Evolutionary conservation across 2,113 vertebrate species (phyloP).

Genomic region (Ploceus nigricollis): DNA sequence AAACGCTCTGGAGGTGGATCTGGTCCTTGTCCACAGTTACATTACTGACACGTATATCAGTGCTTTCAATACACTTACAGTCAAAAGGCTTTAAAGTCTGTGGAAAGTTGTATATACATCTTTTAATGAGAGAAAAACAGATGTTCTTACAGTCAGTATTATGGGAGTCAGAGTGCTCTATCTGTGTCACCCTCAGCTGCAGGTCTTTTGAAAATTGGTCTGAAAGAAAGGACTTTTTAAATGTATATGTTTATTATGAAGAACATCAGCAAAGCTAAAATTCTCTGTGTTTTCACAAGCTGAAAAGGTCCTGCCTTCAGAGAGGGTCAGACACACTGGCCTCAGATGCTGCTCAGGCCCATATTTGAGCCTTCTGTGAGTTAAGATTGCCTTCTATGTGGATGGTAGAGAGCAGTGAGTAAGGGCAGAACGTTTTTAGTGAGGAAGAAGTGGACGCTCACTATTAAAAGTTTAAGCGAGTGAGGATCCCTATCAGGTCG

Average conservation of each 20-base stretch:
- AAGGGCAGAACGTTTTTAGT: neutral
- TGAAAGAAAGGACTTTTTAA: neutral
- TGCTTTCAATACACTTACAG: conserved; percentile 9
- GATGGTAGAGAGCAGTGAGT: neutral
- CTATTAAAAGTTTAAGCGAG: neutral
- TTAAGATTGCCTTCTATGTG: neutral
- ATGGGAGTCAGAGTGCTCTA: neutral
- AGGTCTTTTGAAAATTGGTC: neutral
- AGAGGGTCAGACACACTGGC: neutral
- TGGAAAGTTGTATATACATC: conserved; percentile 48
- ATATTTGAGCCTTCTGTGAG: neutral
- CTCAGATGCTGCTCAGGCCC: neutral
- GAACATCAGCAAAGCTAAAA: neutral
- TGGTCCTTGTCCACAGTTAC: conserved; percentile 52
- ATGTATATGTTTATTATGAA: neutral
- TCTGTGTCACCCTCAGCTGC: neutral
- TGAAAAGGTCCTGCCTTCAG: neutral
- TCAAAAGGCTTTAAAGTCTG: conserved; percentile 37
- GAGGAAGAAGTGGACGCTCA: neutral
- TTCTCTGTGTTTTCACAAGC: neutral
- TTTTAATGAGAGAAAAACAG: conserved; percentile 42
- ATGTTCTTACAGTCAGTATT: conserved; percentile 5
- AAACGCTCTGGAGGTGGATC: conserved; percentile 40
- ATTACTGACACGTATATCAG: conserved; percentile 37
- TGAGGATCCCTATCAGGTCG: neutral